These are phyloP conservation scores for Gibbula magus DNA, from an alignment of 2,888 invertebrate species.

Conservation along the genomic window DNA sequence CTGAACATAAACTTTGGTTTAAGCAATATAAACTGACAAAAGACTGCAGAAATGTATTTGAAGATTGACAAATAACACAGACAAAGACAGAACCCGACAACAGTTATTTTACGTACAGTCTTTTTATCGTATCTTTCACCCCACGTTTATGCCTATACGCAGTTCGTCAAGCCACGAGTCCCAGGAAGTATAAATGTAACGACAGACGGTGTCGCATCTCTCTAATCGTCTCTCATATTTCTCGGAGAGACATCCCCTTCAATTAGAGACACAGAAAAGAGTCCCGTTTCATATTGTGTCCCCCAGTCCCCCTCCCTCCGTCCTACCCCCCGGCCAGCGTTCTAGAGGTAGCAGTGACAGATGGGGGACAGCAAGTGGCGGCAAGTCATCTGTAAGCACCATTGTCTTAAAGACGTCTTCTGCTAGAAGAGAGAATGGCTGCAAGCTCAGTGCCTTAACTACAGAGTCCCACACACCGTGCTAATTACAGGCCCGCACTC, in stretches of 20 bases:
- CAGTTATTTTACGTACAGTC: too few species aligned
- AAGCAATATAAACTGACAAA: too few species aligned
- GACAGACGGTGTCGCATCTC: neutral
- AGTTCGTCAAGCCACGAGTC: too few species aligned
- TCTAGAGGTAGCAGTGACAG: neutral
- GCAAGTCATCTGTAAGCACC: neutral
- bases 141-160: too few species aligned
- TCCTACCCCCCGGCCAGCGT: neutral
- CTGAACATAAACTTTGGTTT: too few species aligned
- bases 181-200: neutral
- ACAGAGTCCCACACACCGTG: too few species aligned
- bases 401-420: constrained; percentile 10
- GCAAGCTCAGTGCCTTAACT: neutral
- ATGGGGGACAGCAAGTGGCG: neutral
- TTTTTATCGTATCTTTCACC: too few species aligned
- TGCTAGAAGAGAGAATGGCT: neutral
- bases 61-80: too few species aligned
- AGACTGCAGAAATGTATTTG: too few species aligned
- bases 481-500: neutral
- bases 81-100: too few species aligned
- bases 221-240: neutral
- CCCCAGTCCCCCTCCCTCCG: neutral
- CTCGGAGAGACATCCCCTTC: neutral
- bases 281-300: constrained; percentile 6
- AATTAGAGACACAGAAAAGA: neutral